Evolutionary conservation across 2,888 invertebrate genomes (phyloP).

Genomic region (Papilio demoleus): DNA sequence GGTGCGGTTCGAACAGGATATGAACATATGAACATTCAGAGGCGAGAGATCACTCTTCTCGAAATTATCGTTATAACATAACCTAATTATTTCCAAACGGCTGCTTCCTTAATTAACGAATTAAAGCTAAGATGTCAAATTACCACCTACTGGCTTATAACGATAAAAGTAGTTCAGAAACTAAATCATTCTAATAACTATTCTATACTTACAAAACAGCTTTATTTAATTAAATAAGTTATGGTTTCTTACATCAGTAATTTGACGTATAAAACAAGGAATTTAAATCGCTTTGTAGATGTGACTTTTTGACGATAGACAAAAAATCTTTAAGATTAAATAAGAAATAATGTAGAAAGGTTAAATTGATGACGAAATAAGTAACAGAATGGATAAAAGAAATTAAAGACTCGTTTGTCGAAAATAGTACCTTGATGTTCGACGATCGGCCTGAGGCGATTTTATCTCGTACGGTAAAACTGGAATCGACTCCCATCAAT

Average conservation of each 20-base stretch:
- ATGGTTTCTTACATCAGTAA: no score
- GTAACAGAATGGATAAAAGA: background rate
- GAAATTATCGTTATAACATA: background rate
- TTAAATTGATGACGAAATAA: background rate
- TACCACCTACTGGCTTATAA: background rate
- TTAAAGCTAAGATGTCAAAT: background rate
- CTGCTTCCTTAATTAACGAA: background rate
- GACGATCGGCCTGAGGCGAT: background rate
- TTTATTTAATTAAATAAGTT: no score
- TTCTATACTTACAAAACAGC: no score
- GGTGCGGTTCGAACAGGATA: no score
- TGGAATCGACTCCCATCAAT: background rate
- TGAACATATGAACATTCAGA: no score
- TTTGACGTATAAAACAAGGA: no score
- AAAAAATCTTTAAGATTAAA: background rate
- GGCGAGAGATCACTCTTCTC: no score
- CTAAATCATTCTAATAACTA: no score
- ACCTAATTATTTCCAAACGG: constrained; percentile 1
- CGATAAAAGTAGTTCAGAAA: no score
- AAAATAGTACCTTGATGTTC: background rate
- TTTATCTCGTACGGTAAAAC: background rate
- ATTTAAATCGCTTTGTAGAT: no score
- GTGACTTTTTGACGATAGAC: background rate
- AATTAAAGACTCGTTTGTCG: constrained; percentile 12
- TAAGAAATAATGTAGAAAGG: background rate